Evolutionary conservation across 1,140 invertebrate species (phyloP), one percentile per base, ranked within the genome.

Genomic region (Oryctes rhinoceros): DNA sequence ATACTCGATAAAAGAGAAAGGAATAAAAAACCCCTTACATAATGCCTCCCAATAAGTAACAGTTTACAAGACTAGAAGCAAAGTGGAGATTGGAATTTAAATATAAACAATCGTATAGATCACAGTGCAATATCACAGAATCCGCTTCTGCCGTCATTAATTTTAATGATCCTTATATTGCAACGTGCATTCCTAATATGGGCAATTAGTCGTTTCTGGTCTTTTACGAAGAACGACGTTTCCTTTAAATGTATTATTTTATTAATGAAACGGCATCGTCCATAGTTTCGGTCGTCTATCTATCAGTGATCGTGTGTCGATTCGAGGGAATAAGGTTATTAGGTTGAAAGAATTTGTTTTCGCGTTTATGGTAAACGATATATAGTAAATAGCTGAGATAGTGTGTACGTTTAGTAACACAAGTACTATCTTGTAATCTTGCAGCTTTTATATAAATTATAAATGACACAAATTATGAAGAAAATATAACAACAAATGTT

Each of bases 201-300:
- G 53, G 20, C 20, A 62, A 62, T 62, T 62, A 62, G 53, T 20
- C 53, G 53, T 62, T 20, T 62, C 53, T 62, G 53, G 53, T 62
- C 7, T 62, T 62, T 5, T 62, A 20, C 7, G 20, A 62, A 62
- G 15, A 62, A 20, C 53, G 7, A 62, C 53, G 53, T 62, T 62
- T 62, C 53, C 53, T 62, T 62, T 62, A 62, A 62, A 62, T 62
- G 53, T 62, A 62, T 62, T 62, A 62, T 62, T 62, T 18, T 62
- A 62, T 62, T 62, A 62, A 62, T 62, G 53, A 62, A 62, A 62
- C 20, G 13, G 20, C 53, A 10, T 62, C 7, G 53, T 62, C 9
- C 53, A 62, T 15, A 62, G 53, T 62, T 20, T 62, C 53, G 53
- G 53, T 62, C 20, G 20, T 7, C 53, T 62, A 62, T 7, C 53